phyloP scores from a whole-genome alignment of 2,888 invertebrate genomes.

The Heliothis peltigera region DNA sequence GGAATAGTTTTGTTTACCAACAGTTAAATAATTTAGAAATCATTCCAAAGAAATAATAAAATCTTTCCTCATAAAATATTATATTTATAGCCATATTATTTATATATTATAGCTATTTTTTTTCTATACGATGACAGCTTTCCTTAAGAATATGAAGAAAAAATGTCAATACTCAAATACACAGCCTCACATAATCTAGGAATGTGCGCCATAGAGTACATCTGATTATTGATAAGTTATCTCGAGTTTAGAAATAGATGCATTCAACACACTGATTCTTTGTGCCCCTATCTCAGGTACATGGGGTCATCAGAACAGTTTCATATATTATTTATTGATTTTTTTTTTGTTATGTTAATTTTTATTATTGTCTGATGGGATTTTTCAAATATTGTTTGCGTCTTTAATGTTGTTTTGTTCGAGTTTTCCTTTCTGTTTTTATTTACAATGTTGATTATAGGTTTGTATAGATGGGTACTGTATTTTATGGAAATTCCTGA shows the following conservation, averaged over 20 bases:
- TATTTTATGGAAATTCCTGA: too few relatives aligned
- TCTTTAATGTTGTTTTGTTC: background rate
- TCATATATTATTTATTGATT: constrained; percentile 10
- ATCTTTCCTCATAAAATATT: too few relatives aligned
- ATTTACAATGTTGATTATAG: too few relatives aligned
- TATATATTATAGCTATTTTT: too few relatives aligned
- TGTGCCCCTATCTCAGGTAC: constrained; percentile 39
- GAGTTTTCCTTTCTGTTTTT: constrained; percentile 12
- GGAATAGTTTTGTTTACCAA: too few relatives aligned
- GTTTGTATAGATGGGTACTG: too few relatives aligned
- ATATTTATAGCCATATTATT: too few relatives aligned
- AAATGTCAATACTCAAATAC: too few relatives aligned
- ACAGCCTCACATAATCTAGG: background rate
- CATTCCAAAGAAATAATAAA: too few relatives aligned
- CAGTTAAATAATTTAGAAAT: too few relatives aligned
- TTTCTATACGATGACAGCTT: too few relatives aligned
- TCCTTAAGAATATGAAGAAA: too few relatives aligned
- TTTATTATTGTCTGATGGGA: background rate
- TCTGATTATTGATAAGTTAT: constrained; percentile 30
- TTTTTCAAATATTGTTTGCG: background rate
- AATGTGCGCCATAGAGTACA: constrained; percentile 2
- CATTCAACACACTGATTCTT: constrained; percentile 30
- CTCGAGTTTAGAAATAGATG: constrained; percentile 28
- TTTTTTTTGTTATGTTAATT: constrained; percentile 49
- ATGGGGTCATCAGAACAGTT: constrained; percentile 41